Evolutionary conservation across 2,113 vertebrate species (phyloP).

Genomic region (Sterrhoptilus dennistouni): DNA sequence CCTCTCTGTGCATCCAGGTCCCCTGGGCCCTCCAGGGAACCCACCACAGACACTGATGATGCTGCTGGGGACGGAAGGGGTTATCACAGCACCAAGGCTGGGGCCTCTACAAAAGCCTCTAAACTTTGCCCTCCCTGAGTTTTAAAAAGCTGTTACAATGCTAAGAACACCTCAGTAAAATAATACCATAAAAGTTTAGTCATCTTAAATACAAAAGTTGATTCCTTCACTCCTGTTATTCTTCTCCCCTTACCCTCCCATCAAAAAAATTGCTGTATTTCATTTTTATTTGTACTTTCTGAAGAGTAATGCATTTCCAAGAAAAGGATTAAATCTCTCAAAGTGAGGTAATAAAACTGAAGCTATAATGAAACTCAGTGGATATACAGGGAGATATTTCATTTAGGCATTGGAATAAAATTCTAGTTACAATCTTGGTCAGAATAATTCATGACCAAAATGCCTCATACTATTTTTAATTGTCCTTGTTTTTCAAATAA

Average conservation of each 20-base stretch:
- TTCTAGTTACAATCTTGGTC: constrained; percentile 30
- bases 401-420: constrained; percentile 51
- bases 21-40: not conserved
- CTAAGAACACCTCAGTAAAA: not conserved
- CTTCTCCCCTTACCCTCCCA: not conserved
- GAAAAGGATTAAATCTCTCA: constrained; percentile 46
- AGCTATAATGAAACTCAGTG: constrained; percentile 55
- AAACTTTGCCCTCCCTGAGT: not conserved
- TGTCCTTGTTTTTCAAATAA: constrained; percentile 57
- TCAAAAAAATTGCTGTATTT: not conserved
- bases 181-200: not conserved
- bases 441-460: constrained; percentile 65
- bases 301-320: constrained; percentile 30
- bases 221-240: not conserved
- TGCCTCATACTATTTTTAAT: constrained; percentile 57
- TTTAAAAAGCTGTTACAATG: not conserved
- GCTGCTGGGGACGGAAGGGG: not conserved
- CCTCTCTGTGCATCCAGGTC: fast-evolving
- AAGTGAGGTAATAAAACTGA: constrained; percentile 52
- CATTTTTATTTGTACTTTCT: constrained; percentile 56
- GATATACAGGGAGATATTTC: constrained; percentile 49
- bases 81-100: fast-evolving
- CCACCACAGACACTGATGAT: fast-evolving
- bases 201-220: not conserved
- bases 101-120: not conserved